Percentiles rank a stretch among this genome's conserved stretches.
Evolutionary conservation across 2,888 invertebrate genomes (phyloP).

Genomic region (Tipula confusa): DNA sequence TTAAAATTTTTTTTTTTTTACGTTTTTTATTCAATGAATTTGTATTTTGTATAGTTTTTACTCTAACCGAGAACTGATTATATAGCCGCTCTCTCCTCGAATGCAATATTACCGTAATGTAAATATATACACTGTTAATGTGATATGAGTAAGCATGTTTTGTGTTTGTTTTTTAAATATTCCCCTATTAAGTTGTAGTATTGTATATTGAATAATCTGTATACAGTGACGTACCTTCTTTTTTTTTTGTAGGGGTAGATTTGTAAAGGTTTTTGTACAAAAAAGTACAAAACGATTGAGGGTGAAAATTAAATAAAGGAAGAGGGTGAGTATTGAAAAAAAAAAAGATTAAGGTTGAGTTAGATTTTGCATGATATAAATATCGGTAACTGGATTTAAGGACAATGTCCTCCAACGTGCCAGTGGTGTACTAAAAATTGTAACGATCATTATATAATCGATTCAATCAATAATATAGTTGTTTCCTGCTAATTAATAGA

Average conservation of each 20-base stretch:
- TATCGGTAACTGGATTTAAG: no score
- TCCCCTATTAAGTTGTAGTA: not conserved
- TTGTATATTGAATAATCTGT: not conserved
- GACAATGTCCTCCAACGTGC: no score
- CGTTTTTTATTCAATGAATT: not conserved
- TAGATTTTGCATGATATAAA: no score
- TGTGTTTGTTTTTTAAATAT: not conserved
- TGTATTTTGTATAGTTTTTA: not conserved
- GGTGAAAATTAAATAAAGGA: not conserved
- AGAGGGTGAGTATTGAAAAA: not conserved
- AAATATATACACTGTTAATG: not conserved
- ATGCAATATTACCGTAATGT: not conserved
- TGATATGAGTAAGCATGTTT: not conserved
- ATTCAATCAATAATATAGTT: no score
- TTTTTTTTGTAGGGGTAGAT: not conserved
- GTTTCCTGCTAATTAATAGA: no score
- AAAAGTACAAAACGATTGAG: not conserved
- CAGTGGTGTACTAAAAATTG: no score
- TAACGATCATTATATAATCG: no score
- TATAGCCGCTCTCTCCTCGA: not conserved
- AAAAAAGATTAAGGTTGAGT: no score
- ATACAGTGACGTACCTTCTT: not conserved
- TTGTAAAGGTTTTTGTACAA: not conserved
- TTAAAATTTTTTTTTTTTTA: not conserved
- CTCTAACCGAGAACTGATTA: not conserved